Evolutionary conservation across 1,140 invertebrate species (phyloP).

Genomic region (Bombus sibiricus): DNA sequence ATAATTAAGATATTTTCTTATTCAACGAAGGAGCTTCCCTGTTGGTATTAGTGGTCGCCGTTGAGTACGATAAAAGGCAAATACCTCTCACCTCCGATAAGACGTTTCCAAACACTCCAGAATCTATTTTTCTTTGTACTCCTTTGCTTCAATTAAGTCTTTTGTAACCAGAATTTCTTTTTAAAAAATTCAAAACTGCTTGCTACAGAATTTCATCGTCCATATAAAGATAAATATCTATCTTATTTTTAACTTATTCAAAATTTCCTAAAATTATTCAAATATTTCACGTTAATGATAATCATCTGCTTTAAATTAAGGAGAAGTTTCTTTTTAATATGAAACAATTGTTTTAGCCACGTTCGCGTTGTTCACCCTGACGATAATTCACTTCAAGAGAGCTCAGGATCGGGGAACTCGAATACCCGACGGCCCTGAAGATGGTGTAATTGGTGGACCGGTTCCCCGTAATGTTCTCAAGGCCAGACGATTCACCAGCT

Average conservation of each 20-base stretch:
- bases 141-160: background rate
- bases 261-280: background rate
- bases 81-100: slow-evolving; percentile 10
- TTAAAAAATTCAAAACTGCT: background rate
- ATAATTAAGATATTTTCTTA: background rate
- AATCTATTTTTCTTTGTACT: background rate
- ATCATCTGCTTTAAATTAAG: too few species aligned
- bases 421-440: slow-evolving; percentile 85
- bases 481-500: slow-evolving; percentile 88
- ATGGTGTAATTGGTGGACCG: slow-evolving; percentile 86
- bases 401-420: slow-evolving; percentile 85
- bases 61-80: slow-evolving; percentile 1
- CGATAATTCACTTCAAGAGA: slow-evolving; percentile 95
- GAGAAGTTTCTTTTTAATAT: background rate
- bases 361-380: slow-evolving; percentile 93
- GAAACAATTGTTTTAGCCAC: slow-evolving; percentile 85
- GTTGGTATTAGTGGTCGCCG: background rate
- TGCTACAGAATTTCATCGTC: background rate
- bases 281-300: background rate
- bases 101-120: background rate
- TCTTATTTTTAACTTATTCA: background rate
- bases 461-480: slow-evolving; percentile 80
- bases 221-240: background rate
- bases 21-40: background rate
- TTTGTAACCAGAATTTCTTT: background rate